Evolutionary conservation across 2,797 vertebrate species (phyloP).

Genomic region (Limnodromus scolopaceus): DNA sequence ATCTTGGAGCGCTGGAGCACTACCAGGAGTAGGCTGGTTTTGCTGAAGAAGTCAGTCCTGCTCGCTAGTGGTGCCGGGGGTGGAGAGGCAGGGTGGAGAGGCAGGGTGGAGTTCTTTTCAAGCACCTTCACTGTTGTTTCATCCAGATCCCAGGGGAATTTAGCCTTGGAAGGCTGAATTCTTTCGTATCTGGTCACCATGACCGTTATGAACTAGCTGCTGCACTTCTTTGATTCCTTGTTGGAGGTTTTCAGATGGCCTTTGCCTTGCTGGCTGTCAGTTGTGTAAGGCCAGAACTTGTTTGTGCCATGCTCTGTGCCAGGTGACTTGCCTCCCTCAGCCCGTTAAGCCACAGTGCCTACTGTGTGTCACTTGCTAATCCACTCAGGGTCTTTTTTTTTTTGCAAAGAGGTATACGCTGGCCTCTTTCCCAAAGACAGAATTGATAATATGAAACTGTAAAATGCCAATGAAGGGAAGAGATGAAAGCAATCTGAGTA

Average conservation of each 20-base stretch:
- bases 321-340: background rate
- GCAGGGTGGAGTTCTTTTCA: background rate
- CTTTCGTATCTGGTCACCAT: background rate
- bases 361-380: background rate
- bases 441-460: background rate
- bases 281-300: background rate
- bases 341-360: background rate
- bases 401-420: background rate
- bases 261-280: background rate
- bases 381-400: background rate
- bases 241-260: background rate
- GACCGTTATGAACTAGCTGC: background rate
- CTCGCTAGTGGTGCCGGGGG: background rate
- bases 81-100: background rate
- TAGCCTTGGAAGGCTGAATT: background rate
- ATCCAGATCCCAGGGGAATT: background rate
- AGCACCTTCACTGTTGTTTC: background rate
- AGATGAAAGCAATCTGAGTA: background rate
- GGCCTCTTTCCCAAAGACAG: background rate
- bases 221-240: background rate
- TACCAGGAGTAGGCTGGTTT: background rate
- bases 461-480: background rate
- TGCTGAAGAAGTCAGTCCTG: background rate
- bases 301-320: fast-evolving
- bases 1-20: background rate